These are phyloP conservation scores for Eupithecia vulgata DNA, from an alignment of 2,888 invertebrate genomes.

Conservation along the genomic window DNA sequence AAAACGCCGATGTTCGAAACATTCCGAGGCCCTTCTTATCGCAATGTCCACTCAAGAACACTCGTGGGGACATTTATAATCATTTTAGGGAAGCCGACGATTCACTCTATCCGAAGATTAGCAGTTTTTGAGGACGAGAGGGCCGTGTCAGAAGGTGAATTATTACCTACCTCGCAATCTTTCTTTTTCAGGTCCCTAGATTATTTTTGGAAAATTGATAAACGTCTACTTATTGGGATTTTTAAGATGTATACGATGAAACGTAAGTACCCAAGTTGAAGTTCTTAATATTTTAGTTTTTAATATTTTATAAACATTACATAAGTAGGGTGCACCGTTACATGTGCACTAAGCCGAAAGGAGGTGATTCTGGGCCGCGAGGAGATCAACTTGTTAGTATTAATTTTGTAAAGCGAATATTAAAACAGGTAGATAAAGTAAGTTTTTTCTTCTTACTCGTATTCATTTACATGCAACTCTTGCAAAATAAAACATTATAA, in stretches of 20 bases:
- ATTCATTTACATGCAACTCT: too few species aligned
- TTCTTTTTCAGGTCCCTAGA: conserved; percentile 1
- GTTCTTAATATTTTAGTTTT: too few species aligned
- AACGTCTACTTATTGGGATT: background rate
- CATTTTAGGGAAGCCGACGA: conserved; percentile 15
- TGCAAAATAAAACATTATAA: too few species aligned
- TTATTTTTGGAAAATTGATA: background rate
- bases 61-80: conserved; percentile 26
- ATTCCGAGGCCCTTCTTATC: conserved; percentile 27
- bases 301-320: too few species aligned
- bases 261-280: too few species aligned
- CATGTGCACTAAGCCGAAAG: too few species aligned
- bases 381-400: too few species aligned
- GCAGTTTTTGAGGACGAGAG: conserved; percentile 12
- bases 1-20: background rate
- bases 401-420: too few species aligned
- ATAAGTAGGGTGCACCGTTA: too few species aligned
- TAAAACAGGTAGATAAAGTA: too few species aligned
- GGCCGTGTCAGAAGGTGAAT: background rate
- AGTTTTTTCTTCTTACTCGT: too few species aligned
- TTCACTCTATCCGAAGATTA: conserved; percentile 13
- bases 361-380: too few species aligned
- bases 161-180: conserved; percentile 9
- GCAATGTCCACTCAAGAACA: conserved; percentile 28
- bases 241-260: background rate